Conservation (phyloP, 1,140 invertebrate genomes). For the Drosophila bocki region DNA sequence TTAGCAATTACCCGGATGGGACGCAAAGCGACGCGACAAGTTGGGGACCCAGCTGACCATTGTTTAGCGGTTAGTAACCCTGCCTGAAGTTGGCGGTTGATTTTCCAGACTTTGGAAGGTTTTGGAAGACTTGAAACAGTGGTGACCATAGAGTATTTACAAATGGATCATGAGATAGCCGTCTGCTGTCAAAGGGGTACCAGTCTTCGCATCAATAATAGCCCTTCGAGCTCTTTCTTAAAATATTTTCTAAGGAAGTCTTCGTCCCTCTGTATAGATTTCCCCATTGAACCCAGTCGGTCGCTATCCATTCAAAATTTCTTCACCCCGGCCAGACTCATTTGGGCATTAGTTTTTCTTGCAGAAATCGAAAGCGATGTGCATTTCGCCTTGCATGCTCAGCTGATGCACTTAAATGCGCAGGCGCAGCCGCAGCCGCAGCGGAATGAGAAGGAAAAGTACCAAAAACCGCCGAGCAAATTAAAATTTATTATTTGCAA, state of each 20-base stretch:
- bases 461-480: constrained; percentile 63
- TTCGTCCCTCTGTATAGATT: not conserved
- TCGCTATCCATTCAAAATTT: constrained; percentile 26
- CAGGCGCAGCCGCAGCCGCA: constrained; percentile 43
- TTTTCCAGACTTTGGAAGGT: not conserved
- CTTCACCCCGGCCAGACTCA: constrained; percentile 12
- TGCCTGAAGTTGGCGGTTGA: not conserved
- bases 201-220: no score
- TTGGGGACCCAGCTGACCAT: constrained; percentile 59
- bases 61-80: constrained; percentile 73
- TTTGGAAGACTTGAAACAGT: not conserved
- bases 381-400: constrained; percentile 65
- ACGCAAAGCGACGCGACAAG: constrained; percentile 36
- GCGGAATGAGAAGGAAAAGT: constrained; percentile 32
- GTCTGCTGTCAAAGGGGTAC: not conserved
- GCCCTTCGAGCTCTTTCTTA: not conserved
- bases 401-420: constrained; percentile 78
- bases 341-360: constrained; percentile 32
- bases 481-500: constrained; percentile 79
- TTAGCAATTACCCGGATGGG: constrained; percentile 62
- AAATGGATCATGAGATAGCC: not conserved
- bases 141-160: not conserved
- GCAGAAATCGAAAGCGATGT: constrained; percentile 69
- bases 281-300: not conserved
- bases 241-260: not conserved